Conservation (phyloP, 2,888 invertebrate genomes). For the Drosophila longiperda region DNA sequence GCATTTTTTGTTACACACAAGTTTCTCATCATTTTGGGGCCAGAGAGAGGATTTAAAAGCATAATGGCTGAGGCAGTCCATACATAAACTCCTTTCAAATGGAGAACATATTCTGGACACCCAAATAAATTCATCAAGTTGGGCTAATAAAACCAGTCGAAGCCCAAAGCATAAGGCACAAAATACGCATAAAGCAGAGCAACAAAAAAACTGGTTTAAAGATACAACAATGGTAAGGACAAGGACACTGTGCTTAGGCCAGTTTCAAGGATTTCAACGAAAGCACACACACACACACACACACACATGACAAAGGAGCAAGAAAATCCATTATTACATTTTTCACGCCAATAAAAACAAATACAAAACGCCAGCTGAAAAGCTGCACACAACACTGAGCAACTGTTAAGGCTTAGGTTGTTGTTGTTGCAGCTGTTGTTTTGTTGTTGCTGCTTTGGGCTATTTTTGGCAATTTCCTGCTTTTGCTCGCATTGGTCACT, state of each 20-base stretch:
- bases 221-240: slow-evolving; percentile 25
- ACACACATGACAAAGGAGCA: slow-evolving; percentile 10
- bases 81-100: slow-evolving; percentile 41
- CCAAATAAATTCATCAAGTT: slow-evolving; percentile 69
- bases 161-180: slow-evolving; percentile 28
- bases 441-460: slow-evolving; percentile 19
- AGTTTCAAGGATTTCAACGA: slow-evolving; percentile 30
- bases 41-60: slow-evolving; percentile 10
- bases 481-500: slow-evolving; percentile 61
- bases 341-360: slow-evolving; percentile 81
- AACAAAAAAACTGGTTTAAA: slow-evolving; percentile 31
- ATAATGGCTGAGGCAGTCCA: neutral
- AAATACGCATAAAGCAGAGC: slow-evolving; percentile 35
- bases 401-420: slow-evolving; percentile 51
- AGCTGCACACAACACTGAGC: slow-evolving; percentile 45
- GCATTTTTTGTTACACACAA: slow-evolving; percentile 16
- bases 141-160: slow-evolving; percentile 39
- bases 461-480: slow-evolving; percentile 66
- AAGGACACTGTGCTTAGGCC: slow-evolving; percentile 24
- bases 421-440: slow-evolving; percentile 25
- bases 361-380: slow-evolving; percentile 58
- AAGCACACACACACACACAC: slow-evolving; percentile 13
- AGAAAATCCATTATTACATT: slow-evolving; percentile 72
- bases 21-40: neutral
- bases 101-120: slow-evolving; percentile 24